A percentile compares a stretch with the other conserved stretches of the same genome.
phyloP scores from a whole-genome alignment of 2,113 vertebrate genomes.

The Zosterops lateralis region DNA sequence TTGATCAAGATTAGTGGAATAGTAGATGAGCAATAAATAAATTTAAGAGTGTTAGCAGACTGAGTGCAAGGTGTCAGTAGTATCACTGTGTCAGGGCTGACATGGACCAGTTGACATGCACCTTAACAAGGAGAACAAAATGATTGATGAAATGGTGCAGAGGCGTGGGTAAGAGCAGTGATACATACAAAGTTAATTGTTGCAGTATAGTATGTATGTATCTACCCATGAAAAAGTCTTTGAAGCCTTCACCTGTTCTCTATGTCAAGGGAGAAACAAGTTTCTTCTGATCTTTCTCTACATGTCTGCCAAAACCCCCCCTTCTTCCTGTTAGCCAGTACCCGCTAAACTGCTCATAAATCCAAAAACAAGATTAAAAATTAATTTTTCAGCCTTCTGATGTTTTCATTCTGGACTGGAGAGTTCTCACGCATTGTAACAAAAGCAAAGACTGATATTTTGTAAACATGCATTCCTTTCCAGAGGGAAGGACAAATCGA shows the following conservation, averaged over 20 bases:
- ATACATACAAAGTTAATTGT: background rate
- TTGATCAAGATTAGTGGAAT: background rate
- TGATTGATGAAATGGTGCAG: background rate
- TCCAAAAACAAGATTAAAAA: background rate
- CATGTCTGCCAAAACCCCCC: accelerated
- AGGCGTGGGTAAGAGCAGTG: background rate
- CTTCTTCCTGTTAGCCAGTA: background rate
- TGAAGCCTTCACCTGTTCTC: background rate
- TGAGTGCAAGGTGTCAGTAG: background rate
- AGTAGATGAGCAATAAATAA: background rate
- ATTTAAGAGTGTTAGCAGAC: background rate
- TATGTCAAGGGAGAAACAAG: background rate
- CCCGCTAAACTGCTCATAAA: background rate
- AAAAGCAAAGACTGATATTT: too few species aligned
- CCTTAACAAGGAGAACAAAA: background rate
- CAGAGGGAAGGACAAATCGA: too few species aligned
- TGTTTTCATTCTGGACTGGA: too few species aligned
- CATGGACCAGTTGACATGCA: accelerated
- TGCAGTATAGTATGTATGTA: background rate
- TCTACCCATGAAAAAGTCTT: background rate
- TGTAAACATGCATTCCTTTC: too few species aligned
- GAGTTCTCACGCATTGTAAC: too few species aligned
- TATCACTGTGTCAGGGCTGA: background rate
- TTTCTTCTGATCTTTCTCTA: background rate
- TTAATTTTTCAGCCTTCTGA: too few species aligned